Evolutionary conservation across 2,888 invertebrate species (phyloP), one percentile per base, ranked within the genome.

Genomic region (Ophonus ardosiacus): DNA sequence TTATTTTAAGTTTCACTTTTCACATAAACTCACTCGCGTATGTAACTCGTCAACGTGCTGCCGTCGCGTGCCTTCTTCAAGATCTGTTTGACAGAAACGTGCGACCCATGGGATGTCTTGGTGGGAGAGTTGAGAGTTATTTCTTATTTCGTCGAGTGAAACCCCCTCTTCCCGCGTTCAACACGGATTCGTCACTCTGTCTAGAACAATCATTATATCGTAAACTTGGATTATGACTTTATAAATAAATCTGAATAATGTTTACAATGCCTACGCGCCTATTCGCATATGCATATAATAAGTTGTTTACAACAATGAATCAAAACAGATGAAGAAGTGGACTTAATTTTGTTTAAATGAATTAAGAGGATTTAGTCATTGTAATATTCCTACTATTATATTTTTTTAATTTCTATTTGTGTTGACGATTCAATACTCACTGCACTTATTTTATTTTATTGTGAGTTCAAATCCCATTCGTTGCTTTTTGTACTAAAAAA

Each of bases 41-140:
- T 17, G 24, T 65, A 40, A 81, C 10, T 59, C 40, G 68, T 13
- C 21, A 17, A 15, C 7, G 21, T 18, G 57, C 56, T 7, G 6
- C 83, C 40, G 18, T 59, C 83, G 61, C 74, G 71, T 40, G 74
- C 74, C 43, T 59, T 74, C 83, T 83, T 83, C 74, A 10, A 65
- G 78, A 84, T 84, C 74, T 63, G 21, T 84, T 84, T 84, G 84
- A 84, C 84, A 82, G 78, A 57, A 71, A 24, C 78, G 40, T 78
- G 76, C 78, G 84, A 21, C 63, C 40, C 71, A 56, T 61, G 21
- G 15, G 63, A 8, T n/a, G 18, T 82, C 84, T 56, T 71, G 63
- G 84, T 84, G 76, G 83, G 83, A 71, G 83, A 81, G 24, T 71
- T 59, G 83, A 71, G 83, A 81, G 24, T 71, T 59, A 57, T 21